phyloP scores from a whole-genome alignment of 2,888 invertebrate genomes.

The Meteorus colon region DNA sequence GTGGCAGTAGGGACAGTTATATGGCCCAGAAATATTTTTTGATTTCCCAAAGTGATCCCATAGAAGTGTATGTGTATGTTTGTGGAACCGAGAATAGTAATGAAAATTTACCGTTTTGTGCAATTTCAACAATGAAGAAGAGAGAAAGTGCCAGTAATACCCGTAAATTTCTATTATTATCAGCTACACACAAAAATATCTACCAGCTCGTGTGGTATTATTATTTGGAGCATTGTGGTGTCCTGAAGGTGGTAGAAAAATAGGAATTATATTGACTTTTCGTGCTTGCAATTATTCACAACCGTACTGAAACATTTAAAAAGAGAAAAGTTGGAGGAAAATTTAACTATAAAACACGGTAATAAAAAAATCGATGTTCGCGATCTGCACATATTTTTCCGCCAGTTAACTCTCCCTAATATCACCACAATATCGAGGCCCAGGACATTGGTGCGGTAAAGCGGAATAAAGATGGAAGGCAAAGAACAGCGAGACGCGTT shows the following conservation, averaged over 20 bases:
- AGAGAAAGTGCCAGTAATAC: neutral
- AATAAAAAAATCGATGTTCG: neutral
- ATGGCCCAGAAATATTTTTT: slow-evolving; percentile 18
- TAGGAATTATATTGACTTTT: neutral
- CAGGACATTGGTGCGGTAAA: slow-evolving; percentile 40
- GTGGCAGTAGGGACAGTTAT: neutral
- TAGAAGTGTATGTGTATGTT: neutral
- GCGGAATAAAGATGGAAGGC: neutral
- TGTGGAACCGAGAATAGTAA: neutral
- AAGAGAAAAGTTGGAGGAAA: neutral
- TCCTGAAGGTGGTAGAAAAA: neutral
- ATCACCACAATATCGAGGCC: slow-evolving; percentile 50
- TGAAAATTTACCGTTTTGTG: slow-evolving; percentile 20
- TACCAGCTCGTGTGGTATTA: neutral
- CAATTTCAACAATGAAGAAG: slow-evolving; percentile 14
- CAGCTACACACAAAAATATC: neutral
- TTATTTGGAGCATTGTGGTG: neutral
- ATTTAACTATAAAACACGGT: neutral
- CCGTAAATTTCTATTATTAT: neutral
- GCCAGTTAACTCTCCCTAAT: slow-evolving; percentile 39
- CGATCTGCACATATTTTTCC: neutral
- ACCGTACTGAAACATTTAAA: neutral
- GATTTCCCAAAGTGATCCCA: slow-evolving; percentile 19
- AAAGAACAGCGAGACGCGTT: neutral
- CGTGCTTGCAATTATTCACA: too few relatives aligned